Conservation (phyloP, 2,888 invertebrate species). For the Hirtodrosophila alboralis region DNA sequence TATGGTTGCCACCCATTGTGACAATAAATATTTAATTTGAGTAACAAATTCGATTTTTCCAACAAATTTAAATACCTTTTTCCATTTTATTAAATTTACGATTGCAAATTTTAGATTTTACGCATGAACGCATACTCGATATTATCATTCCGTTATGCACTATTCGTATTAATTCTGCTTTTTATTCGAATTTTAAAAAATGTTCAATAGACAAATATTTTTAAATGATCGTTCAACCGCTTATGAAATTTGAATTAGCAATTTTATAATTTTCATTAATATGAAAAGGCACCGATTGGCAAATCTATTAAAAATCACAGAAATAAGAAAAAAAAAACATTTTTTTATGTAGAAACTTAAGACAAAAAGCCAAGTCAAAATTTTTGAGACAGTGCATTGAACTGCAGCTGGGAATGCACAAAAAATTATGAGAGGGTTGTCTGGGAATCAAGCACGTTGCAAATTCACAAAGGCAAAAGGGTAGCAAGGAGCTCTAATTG, state of each 20-base stretch:
- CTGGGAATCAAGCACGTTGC: conserved; percentile 63
- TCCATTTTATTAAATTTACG: too few relatives aligned
- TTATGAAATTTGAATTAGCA: too few relatives aligned
- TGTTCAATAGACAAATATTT: too few relatives aligned
- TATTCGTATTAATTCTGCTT: too few relatives aligned
- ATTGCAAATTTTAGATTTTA: too few relatives aligned
- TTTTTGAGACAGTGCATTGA: conserved; percentile 63
- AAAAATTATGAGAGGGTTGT: conserved; percentile 48
- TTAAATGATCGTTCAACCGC: too few relatives aligned
- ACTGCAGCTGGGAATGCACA: conserved; percentile 55
- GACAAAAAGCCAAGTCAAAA: conserved; percentile 12
- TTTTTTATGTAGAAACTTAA: not conserved
- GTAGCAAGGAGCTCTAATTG: conserved; percentile 58
- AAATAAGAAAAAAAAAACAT: not conserved
- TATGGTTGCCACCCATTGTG: conserved; percentile 33
- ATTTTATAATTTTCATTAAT: too few relatives aligned
- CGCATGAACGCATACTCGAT: too few relatives aligned
- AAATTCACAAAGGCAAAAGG: conserved; percentile 67
- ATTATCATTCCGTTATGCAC: too few relatives aligned
- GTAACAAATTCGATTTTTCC: not conserved
- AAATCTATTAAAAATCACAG: too few relatives aligned
- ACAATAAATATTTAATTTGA: conserved; percentile 8
- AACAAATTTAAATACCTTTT: not conserved
- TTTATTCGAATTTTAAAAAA: too few relatives aligned
- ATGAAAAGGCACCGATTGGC: too few relatives aligned